Percentiles rank a stretch among this genome's conserved stretches.
phyloP scores from a whole-genome alignment of 2,797 vertebrate genomes.

The Hyperoplus lanceolatus region DNA sequence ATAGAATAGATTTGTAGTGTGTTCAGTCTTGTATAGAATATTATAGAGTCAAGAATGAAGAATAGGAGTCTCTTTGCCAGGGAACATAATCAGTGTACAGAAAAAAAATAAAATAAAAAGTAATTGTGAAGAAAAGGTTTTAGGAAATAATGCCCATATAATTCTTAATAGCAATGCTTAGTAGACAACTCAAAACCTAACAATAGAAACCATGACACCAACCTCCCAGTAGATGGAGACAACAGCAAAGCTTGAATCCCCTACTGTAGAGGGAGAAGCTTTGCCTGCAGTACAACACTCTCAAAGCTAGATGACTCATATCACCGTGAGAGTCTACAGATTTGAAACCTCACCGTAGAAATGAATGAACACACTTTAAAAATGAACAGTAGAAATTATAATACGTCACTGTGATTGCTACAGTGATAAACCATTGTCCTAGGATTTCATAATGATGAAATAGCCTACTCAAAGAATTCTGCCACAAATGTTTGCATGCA shows the following conservation, averaged over 20 bases:
- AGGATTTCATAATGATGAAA: neutral
- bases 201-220: neutral
- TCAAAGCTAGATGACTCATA: constrained; percentile 25
- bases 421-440: neutral
- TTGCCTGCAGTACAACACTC: neutral
- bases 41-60: neutral
- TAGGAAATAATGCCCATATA: neutral
- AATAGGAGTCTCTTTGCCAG: neutral
- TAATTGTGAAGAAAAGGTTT: neutral
- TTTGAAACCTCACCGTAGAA: neutral
- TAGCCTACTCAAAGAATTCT: too few relatives aligned
- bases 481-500: neutral
- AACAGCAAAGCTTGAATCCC: constrained; percentile 28
- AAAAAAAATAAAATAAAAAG: neutral
- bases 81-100: neutral
- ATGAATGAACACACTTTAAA: neutral
- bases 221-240: constrained; percentile 69
- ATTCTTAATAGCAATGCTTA: neutral
- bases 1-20: neutral
- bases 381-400: neutral
- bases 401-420: neutral
- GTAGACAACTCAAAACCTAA: neutral
- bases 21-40: neutral
- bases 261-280: neutral
- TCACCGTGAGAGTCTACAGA: neutral